Evolutionary conservation across 2,888 invertebrate species (phyloP).

Genomic region (Rutpela maculata): DNA sequence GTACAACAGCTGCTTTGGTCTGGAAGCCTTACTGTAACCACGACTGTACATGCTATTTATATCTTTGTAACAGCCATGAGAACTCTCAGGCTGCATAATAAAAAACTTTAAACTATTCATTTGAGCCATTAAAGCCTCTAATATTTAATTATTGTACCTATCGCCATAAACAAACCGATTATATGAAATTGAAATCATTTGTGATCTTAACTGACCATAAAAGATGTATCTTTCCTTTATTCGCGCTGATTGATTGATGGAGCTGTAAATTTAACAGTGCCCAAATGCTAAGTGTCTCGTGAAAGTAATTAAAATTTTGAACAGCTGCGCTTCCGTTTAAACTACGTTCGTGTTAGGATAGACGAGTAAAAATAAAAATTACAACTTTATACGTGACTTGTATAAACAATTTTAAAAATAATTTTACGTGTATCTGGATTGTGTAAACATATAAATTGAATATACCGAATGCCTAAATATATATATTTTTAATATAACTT

Average conservation of each 20-base stretch:
- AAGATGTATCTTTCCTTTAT: conserved; percentile 1
- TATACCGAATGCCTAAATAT: conserved; percentile 4
- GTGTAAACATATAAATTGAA: conserved; percentile 9
- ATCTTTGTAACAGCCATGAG: too few relatives aligned
- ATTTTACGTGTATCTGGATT: conserved; percentile 5
- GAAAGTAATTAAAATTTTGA: conserved; percentile 22
- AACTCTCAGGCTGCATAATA: too few relatives aligned
- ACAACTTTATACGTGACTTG: conserved; percentile 10
- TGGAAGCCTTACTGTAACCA: too few relatives aligned
- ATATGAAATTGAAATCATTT: not conserved
- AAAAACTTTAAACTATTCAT: too few relatives aligned
- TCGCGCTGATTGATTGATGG: conserved; percentile 9
- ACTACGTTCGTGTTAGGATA: not conserved
- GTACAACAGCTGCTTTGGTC: too few relatives aligned
- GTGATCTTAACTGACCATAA: not conserved
- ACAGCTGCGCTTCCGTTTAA: conserved; percentile 25
- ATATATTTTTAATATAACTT: not conserved
- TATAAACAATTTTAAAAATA: conserved; percentile 23
- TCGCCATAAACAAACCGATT: not conserved
- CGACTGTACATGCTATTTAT: too few relatives aligned
- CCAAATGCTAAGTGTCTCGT: conserved; percentile 17
- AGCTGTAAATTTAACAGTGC: not conserved
- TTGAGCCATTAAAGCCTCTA: too few relatives aligned
- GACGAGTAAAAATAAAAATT: conserved; percentile 27
- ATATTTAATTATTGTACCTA: not conserved